phyloP scores from a whole-genome alignment of 2,888 invertebrate genomes.

The Caenorhabditis wallacei region DNA sequence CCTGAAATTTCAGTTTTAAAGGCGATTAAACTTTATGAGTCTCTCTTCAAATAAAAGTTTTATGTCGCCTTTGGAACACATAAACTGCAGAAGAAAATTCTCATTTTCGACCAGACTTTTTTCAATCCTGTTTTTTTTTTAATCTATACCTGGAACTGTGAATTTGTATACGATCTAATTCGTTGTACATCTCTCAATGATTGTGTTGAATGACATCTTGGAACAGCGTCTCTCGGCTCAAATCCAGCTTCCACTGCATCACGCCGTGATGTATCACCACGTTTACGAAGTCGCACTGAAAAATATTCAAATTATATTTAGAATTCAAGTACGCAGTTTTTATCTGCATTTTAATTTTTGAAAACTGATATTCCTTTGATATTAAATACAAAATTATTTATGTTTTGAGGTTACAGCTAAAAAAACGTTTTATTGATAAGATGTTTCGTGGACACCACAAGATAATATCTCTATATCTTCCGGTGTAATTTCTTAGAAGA shows the following conservation, averaged over 20 bases:
- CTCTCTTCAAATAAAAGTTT: no score
- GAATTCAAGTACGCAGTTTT: no score
- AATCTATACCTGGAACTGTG: conserved; percentile 67
- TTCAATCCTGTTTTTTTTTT: background rate
- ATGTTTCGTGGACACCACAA: conserved; percentile 29
- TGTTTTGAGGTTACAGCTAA: conserved; percentile 4
- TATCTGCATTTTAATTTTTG: no score
- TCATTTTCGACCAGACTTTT: no score
- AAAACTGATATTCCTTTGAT: background rate
- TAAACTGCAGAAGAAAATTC: no score
- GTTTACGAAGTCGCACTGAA: conserved; percentile 70
- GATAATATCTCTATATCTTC: conserved; percentile 7
- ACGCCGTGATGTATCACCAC: conserved; percentile 57
- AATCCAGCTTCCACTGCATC: conserved; percentile 75
- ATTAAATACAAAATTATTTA: background rate
- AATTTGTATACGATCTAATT: conserved; percentile 62
- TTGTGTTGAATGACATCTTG: conserved; percentile 72
- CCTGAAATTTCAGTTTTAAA: conserved; percentile 31
- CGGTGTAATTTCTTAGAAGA: conserved; percentile 54
- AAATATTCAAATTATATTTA: background rate
- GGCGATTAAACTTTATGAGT: no score
- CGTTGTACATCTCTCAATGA: conserved; percentile 66
- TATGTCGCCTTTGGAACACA: background rate
- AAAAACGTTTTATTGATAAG: no score
- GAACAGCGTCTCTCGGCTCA: conserved; percentile 67